phyloP scores from a whole-genome alignment of 2,797 vertebrate genomes.

The Myripristis jacobus region DNA sequence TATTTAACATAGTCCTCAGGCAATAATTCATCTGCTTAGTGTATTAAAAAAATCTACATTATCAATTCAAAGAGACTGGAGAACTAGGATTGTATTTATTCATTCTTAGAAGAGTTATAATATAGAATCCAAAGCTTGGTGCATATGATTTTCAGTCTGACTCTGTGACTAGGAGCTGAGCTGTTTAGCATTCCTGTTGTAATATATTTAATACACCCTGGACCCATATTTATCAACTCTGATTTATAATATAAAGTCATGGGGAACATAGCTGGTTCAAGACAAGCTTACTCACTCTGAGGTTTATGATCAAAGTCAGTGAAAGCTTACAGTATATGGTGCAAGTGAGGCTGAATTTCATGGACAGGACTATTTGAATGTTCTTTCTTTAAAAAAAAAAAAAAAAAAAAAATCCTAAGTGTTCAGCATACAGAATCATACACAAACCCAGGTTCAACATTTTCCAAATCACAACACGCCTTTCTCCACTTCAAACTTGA shows the following conservation, averaged over 20 bases:
- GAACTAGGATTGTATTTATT: neutral
- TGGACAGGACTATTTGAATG: neutral
- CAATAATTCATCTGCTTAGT: neutral
- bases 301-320: conserved; percentile 13
- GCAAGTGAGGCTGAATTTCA: neutral
- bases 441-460: neutral
- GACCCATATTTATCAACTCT: neutral
- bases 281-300: conserved; percentile 12
- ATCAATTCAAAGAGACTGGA: conserved; percentile 1
- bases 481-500: conserved; percentile 9
- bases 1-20: neutral
- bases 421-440: conserved; percentile 34
- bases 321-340: neutral
- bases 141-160: neutral
- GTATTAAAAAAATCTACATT: neutral
- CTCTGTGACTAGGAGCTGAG: neutral
- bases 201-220: neutral
- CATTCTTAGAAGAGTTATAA: neutral
- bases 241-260: neutral
- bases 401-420: neutral
- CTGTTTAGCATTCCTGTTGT: neutral
- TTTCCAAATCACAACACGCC: conserved; percentile 5
- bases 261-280: neutral
- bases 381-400: neutral
- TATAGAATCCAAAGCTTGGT: neutral